Evolutionary conservation across 2,888 invertebrate genomes (phyloP).

Genomic region (Parnassius apollo): DNA sequence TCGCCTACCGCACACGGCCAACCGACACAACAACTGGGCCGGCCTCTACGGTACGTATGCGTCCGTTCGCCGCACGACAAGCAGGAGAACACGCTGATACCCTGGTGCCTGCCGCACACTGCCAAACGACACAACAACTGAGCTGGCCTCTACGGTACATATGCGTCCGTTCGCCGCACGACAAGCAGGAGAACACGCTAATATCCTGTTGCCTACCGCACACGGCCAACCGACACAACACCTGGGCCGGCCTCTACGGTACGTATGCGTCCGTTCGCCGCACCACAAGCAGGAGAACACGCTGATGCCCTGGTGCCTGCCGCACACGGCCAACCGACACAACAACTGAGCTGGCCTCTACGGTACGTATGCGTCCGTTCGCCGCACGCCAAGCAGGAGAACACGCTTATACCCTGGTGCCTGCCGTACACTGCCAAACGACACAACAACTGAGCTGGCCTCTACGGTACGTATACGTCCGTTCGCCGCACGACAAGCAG

Average conservation of each 20-base stretch:
- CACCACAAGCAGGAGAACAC: background rate
- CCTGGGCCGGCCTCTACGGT: constrained; percentile 75
- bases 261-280: constrained; percentile 8
- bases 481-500: no score
- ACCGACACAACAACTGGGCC: constrained; percentile 92
- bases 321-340: no score
- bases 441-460: no score
- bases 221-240: no score
- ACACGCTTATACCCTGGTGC: no score
- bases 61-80: constrained; percentile 70
- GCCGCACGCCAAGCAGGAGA: no score
- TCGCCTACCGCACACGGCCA: constrained; percentile 93
- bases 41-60: constrained; percentile 72
- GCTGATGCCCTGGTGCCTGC: no score
- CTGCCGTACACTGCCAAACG: no score
- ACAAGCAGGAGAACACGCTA: background rate
- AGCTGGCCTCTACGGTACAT: constrained; percentile 88
- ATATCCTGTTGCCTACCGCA: no score
- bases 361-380: no score
- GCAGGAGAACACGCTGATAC: constrained; percentile 91
- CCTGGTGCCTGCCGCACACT: constrained; percentile 94
- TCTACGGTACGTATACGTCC: no score
- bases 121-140: constrained; percentile 92
- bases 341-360: no score
- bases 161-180: background rate